Percentiles rank a stretch among this genome's conserved stretches.
Evolutionary conservation across 2,113 vertebrate species (phyloP).

Genomic region (Microcebus ravelobensis): DNA sequence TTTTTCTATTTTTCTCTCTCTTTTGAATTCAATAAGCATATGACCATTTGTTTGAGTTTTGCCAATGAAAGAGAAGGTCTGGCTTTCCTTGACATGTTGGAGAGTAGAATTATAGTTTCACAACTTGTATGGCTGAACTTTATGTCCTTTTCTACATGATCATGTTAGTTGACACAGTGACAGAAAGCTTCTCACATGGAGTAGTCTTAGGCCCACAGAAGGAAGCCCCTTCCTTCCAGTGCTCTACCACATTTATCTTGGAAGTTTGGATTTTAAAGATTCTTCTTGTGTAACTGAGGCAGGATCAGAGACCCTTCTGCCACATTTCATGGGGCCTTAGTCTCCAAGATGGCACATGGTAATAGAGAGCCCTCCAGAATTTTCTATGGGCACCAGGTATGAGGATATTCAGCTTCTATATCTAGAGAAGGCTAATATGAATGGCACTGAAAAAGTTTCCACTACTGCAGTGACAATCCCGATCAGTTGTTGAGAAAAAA

Average conservation of each 20-base stretch:
- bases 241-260: neutral
- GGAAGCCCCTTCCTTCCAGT: neutral
- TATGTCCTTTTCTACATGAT: neutral
- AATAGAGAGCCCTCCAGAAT: neutral
- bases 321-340: neutral
- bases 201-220: neutral
- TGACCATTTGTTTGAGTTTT: neutral
- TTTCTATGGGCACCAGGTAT: neutral
- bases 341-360: neutral
- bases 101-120: neutral
- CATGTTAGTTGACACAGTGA: neutral
- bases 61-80: neutral
- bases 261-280: neutral
- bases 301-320: neutral
- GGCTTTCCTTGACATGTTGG: neutral
- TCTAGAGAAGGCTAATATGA: neutral
- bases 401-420: neutral
- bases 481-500: neutral
- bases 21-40: neutral
- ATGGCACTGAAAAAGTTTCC: neutral
- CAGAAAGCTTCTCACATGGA: neutral
- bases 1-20: neutral
- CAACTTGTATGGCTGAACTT: neutral
- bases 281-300: neutral
- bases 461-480: neutral